These are phyloP conservation scores for Eurois occulta DNA, from an alignment of 2,888 invertebrate genomes.

Conservation along the genomic window DNA sequence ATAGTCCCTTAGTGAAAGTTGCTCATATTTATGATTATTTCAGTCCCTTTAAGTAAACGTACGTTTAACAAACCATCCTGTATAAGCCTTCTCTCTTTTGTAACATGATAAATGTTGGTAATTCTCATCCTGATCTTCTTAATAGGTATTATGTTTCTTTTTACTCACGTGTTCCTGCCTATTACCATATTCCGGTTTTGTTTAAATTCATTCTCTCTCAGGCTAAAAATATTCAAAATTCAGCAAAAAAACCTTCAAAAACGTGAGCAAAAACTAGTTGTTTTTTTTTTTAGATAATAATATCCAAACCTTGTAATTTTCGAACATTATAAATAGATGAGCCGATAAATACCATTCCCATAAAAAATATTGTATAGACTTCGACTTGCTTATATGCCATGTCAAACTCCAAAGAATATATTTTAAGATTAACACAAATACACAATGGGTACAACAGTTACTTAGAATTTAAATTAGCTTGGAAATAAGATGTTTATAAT, in stretches of 20 bases:
- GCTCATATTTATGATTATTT: neutral
- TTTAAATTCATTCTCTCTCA: neutral
- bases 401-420: neutral
- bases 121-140: neutral
- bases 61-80: neutral
- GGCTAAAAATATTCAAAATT: neutral
- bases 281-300: constrained; percentile 12
- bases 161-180: neutral
- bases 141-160: neutral
- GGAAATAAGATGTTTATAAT: constrained; percentile 1
- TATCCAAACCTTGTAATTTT: neutral
- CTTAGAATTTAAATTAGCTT: constrained; percentile 10
- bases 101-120: neutral
- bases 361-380: neutral
- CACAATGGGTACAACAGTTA: constrained; percentile 2
- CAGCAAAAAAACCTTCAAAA: constrained; percentile 1
- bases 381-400: neutral
- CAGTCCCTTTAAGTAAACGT: neutral
- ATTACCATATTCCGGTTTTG: constrained; percentile 11
- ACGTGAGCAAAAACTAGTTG: constrained; percentile 17
- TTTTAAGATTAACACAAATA: neutral
- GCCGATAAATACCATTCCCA: neutral
- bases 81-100: neutral
- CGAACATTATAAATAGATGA: neutral
- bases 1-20: neutral